phyloP scores from a whole-genome alignment of 1,140 invertebrate species.

The Arion vulgaris region DNA sequence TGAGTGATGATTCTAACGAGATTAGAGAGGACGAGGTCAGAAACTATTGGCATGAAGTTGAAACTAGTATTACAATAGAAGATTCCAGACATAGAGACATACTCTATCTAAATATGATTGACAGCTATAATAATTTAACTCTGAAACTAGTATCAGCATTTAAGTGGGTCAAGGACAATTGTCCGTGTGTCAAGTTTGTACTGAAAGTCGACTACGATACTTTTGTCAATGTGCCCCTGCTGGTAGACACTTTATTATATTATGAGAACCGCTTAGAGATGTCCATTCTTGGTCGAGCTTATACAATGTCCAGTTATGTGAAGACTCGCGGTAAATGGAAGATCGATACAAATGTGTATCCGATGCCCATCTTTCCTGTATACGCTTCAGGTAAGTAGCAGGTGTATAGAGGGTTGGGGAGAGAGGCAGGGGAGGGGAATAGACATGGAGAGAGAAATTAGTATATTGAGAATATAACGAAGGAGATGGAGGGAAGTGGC shows the following conservation, averaged over 20 bases:
- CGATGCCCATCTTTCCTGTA: constrained; percentile 53
- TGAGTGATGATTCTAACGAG: too few species aligned
- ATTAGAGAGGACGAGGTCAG: neutral
- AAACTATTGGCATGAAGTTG: neutral
- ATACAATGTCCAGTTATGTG: neutral
- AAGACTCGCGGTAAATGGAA: constrained; percentile 50
- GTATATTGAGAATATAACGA: too few species aligned
- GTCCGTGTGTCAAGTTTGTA: constrained; percentile 77
- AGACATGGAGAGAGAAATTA: too few species aligned
- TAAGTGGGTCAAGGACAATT: constrained; percentile 81
- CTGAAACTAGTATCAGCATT: constrained; percentile 85
- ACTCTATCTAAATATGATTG: constrained; percentile 54
- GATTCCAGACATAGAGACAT: constrained; percentile 56
- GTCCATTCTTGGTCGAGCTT: constrained; percentile 17
- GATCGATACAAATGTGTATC: constrained; percentile 50
- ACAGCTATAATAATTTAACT: constrained; percentile 59
- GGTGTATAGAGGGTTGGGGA: too few species aligned
- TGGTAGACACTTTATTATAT: constrained; percentile 37
- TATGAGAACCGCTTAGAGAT: neutral
- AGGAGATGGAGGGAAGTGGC: too few species aligned
- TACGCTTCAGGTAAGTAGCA: constrained; percentile 57
- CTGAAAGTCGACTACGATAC: constrained; percentile 93
- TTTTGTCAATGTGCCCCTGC: constrained; percentile 81
- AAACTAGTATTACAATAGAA: neutral
- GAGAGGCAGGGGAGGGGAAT: too few species aligned